Base-by-base conservation (phyloP, 2,888 invertebrate genomes). In the Amaurobius ferox region DNA sequence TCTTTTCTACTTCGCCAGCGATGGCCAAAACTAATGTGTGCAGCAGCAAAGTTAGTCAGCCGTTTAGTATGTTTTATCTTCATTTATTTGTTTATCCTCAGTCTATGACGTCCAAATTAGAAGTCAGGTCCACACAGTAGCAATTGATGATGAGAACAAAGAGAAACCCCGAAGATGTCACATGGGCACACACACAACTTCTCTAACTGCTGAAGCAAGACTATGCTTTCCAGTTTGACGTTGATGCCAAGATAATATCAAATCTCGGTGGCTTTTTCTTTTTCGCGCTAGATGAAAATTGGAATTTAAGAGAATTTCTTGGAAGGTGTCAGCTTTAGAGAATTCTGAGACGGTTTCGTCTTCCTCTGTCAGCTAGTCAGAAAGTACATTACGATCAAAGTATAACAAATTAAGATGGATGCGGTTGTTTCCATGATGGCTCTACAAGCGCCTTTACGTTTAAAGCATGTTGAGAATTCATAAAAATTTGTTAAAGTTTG, bases 31-130 rank as follows among this genome's bases (percentile, higher is more conserved):
- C 76, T 39, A 71, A 83, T 83, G 76, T 32, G 29, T 70, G 76
- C 77, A 64, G 71, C 76, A 77, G 71, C 70, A 77, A 77, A 83
- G 83, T 83, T 83, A 83, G 83, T 83, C 83, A 83, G 70, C 83
- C 83, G 71, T 83, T 83, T 83, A 83, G 74, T 68, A 32, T 40
- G 66, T 66, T 62, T 74, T 81, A 76, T 81, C 81, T 70, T 61
- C 48, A n/a, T 74, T 80, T 32, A 64, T 79, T 76, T 81, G 68
- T 76, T 83, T 80, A 73, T 80, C 73, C 70, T 30, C 70, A 28
- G 29, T 28, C 35, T 23, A 29, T 73, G 62, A 55, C 44, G 55
- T 23, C 73, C 30, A 64, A 77, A 83, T 83, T 83, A 77, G 76
- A 71, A 83, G 62, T 77, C 83, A 83, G 76, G 83, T 83, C 83